Evolutionary conservation across 1,140 invertebrate species (phyloP), one percentile per base, ranked within the genome.

Genomic region (Dreissena rostriformis): DNA sequence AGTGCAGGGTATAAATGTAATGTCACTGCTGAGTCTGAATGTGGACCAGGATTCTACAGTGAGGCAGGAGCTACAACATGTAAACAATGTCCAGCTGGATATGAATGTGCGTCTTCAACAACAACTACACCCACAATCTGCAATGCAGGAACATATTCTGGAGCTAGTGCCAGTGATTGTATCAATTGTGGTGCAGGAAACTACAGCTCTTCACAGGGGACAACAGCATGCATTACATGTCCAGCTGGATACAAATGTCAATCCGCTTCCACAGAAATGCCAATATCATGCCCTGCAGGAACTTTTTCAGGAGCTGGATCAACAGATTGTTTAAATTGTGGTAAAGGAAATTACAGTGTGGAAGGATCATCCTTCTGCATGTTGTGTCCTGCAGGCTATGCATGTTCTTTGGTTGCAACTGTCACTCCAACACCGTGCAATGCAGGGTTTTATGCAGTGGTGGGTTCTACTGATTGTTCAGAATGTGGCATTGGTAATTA

Each of bases 391-490:
- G 73, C 83, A 26, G 89, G 89, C 11, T 79, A 82, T 0, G 17
- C 85, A 52, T 90, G 89, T 72, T 53, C n/a, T n/a, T 66, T 84
- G 11, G 55, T 24, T 8, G 7, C 86, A 52, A 28, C 51, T 82
- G 17, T 29, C 19, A 29, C 63, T 55, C 68, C 72, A n/a, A 22
- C 63, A 19, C 10, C 24, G 8, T 39, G 49, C 74, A 6, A 66
- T 53, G 24, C 73, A 55, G 82, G 82, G 19, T 86, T 0, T 52
- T 86, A 26, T 92, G 92, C 86, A 55, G 79, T 17, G 89, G 89
- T 8, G 92, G 92, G 26, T 70, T 88, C 39, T 91, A 71, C 76
- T 92, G 91, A 81, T 87, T 86, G 0, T 73, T 82, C 10, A 88
- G 89, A 29, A 4, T 91, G 91, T 87, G 88, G 87, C 7, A 57